Percentiles rank a stretch among this genome's conserved stretches.
Conservation (phyloP, 2,797 vertebrate genomes). For the Leucoraja ocellata region DNA sequence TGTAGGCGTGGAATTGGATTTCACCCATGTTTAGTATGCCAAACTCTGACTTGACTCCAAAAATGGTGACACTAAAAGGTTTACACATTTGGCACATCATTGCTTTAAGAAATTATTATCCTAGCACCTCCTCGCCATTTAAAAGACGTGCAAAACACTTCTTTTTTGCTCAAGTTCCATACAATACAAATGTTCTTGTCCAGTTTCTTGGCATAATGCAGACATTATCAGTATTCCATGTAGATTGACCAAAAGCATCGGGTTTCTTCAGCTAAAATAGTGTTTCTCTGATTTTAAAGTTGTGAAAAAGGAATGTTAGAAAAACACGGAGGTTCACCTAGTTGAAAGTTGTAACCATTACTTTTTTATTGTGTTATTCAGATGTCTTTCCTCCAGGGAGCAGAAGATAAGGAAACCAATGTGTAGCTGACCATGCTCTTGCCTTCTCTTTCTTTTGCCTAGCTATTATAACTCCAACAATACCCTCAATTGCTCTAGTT, state of each 20-base stretch:
- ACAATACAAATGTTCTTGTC: no score
- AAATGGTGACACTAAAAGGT: no score
- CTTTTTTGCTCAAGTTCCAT: no score
- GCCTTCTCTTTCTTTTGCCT: background rate
- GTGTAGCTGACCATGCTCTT: background rate
- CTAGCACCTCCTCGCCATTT: no score
- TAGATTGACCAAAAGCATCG: background rate
- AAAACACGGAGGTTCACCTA: background rate
- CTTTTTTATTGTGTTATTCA: background rate
- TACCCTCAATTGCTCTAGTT: background rate
- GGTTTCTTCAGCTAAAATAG: background rate
- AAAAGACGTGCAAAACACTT: no score
- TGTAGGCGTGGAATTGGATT: background rate
- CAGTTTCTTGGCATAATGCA: background rate
- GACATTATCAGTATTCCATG: background rate
- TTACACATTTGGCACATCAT: no score
- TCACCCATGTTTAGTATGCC: no score
- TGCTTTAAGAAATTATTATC: no score
- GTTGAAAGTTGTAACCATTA: background rate
- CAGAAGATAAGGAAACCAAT: background rate
- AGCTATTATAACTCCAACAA: background rate
- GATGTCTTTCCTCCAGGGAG: background rate
- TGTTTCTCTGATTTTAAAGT: background rate
- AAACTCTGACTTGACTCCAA: no score
- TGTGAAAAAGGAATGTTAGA: background rate